Evolutionary conservation across 2,113 vertebrate genomes (phyloP).

Genomic region (Arvicanthis niloticus): DNA sequence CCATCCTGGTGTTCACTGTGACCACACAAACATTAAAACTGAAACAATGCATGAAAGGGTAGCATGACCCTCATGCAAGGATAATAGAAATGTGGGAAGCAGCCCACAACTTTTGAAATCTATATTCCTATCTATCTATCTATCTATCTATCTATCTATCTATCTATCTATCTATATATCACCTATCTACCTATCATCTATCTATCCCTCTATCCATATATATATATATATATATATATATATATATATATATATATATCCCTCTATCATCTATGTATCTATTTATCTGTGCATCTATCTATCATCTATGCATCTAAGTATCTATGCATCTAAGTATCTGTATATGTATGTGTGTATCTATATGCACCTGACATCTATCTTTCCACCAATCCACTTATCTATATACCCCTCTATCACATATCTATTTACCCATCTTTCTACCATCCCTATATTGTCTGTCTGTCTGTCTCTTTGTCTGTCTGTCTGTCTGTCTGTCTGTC

Average conservation of each 20-base stretch:
- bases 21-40: background rate
- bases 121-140: background rate
- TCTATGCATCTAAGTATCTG: background rate
- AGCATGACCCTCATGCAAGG: background rate
- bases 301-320: too few species aligned
- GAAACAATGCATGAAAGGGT: background rate
- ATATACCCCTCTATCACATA: background rate
- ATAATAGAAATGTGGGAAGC: background rate
- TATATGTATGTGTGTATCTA: background rate
- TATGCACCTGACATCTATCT: background rate
- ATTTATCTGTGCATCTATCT: too few species aligned
- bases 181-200: background rate
- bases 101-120: background rate
- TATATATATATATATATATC: too few species aligned
- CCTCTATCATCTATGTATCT: background rate
- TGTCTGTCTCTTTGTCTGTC: background rate
- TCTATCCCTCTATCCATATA: background rate
- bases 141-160: background rate
- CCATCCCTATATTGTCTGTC: background rate
- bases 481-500: background rate
- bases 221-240: too few species aligned
- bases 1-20: background rate
- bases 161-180: background rate
- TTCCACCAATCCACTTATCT: background rate
- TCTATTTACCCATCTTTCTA: background rate